Evolutionary conservation across 2,888 invertebrate species (phyloP).

Genomic region (Cremastinae sp.): DNA sequence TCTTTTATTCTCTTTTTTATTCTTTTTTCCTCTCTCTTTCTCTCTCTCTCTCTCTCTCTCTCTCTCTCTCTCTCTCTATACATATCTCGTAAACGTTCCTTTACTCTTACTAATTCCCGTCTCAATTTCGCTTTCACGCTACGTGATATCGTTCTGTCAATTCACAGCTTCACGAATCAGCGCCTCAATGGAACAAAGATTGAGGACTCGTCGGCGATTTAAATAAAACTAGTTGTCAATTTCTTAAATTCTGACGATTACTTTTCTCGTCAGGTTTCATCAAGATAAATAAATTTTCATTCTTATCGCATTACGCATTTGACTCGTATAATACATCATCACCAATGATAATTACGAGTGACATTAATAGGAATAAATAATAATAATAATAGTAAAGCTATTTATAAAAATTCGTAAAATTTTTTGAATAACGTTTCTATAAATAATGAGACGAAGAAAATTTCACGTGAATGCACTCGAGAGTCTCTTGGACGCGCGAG

Average conservation of each 20-base stretch:
- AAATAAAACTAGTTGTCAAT: too few relatives aligned
- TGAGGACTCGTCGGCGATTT: neutral
- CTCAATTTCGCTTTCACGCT: constrained; percentile 39
- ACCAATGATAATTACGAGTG: too few relatives aligned
- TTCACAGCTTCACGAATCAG: constrained; percentile 38
- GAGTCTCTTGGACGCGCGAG: constrained; percentile 34
- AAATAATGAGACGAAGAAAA: constrained; percentile 54
- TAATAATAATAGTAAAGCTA: too few relatives aligned
- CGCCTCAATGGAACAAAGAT: constrained; percentile 20
- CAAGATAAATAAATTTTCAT: too few relatives aligned
- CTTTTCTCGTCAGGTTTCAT: too few relatives aligned
- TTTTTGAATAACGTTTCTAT: constrained; percentile 33
- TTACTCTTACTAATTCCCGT: constrained; percentile 36
- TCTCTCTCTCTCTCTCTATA: constrained; percentile 15
- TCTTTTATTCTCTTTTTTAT: neutral
- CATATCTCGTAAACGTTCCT: neutral
- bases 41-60: constrained; percentile 7
- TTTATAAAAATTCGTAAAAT: too few relatives aligned
- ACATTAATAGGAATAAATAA: too few relatives aligned
- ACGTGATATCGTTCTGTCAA: constrained; percentile 42
- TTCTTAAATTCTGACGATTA: too few relatives aligned
- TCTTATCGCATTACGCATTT: neutral
- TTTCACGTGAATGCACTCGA: constrained; percentile 49
- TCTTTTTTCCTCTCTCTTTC: constrained; percentile 1
- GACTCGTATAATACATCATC: too few relatives aligned